Evolutionary conservation across 2,113 vertebrate species (phyloP).

Genomic region (Holacanthus passer): DNA sequence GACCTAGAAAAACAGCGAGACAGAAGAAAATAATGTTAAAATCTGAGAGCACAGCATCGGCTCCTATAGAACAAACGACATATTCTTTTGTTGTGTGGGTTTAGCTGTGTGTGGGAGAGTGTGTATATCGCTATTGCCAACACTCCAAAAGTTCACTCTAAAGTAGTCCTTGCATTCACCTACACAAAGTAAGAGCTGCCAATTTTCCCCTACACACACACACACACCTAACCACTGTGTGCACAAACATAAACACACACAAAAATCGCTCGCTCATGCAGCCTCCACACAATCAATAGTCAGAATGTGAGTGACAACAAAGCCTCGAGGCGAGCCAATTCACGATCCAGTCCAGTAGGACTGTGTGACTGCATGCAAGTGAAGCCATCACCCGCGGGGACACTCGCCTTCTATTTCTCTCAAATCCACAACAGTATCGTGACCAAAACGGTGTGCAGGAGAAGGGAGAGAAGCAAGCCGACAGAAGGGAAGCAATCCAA

Average conservation of each 20-base stretch:
- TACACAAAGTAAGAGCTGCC: constrained; percentile 71
- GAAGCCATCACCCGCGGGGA: constrained; percentile 70
- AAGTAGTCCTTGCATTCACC: constrained; percentile 72
- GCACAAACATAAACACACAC: constrained; percentile 34
- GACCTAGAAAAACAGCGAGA: constrained; percentile 67
- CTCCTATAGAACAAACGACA: constrained; percentile 53
- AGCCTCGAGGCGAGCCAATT: constrained; percentile 59
- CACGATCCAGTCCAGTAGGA: constrained; percentile 51
- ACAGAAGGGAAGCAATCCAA: constrained; percentile 52
- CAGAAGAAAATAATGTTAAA: constrained; percentile 35
- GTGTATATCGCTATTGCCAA: constrained; percentile 52
- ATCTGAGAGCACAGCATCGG: constrained; percentile 4
- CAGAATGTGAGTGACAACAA: constrained; percentile 73
- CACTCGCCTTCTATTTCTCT: constrained; percentile 62
- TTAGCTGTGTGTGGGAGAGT: constrained; percentile 66
- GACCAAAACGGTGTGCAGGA: constrained; percentile 40
- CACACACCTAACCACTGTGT: constrained; percentile 29
- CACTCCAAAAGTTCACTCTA: constrained; percentile 65
- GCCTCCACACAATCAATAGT: constrained; percentile 70
- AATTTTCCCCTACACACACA: constrained; percentile 47
- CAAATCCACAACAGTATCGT: constrained; percentile 42
- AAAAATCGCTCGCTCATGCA: constrained; percentile 34
- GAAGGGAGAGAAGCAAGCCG: constrained; percentile 35
- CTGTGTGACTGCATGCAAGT: constrained; percentile 57
- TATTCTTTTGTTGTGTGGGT: constrained; percentile 62